These are phyloP conservation scores for Harlomillsia oculata DNA, from an alignment of 1,140 invertebrate species.

Conservation along the genomic window DNA sequence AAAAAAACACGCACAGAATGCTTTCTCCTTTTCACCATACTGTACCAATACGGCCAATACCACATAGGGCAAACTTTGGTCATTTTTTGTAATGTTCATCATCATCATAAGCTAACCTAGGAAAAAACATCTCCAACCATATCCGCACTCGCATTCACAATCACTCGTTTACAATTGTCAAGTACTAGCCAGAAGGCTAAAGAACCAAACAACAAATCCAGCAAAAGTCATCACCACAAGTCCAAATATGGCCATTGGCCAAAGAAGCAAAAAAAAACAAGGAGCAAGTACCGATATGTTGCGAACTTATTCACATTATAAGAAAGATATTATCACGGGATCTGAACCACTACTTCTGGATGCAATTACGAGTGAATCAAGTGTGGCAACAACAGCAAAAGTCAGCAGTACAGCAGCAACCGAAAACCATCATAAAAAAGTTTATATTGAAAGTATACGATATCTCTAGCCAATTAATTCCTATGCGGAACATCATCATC, in stretches of 20 bases:
- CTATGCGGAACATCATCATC: background rate
- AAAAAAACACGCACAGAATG: background rate
- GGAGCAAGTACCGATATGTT: too few species aligned
- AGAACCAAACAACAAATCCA: conserved; percentile 8
- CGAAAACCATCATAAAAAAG: too few species aligned
- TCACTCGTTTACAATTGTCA: too few species aligned
- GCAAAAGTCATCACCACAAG: background rate
- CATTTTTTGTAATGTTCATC: conserved; percentile 13
- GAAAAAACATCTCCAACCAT: background rate
- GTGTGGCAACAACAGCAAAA: too few species aligned
- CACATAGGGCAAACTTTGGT: conserved; percentile 9
- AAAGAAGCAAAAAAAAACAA: background rate
- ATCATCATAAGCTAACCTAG: background rate
- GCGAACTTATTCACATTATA: too few species aligned
- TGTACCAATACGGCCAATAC: too few species aligned
- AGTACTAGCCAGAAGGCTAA: background rate
- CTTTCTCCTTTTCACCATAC: background rate
- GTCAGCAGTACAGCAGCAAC: too few species aligned
- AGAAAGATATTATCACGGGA: too few species aligned
- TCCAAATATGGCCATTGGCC: background rate
- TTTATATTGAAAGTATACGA: too few species aligned
- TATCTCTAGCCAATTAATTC: background rate
- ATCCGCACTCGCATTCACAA: background rate
- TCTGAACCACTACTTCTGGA: background rate
- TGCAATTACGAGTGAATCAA: background rate